phyloP scores from a whole-genome alignment of 2,113 vertebrate genomes.

The Channa maculata region DNA sequence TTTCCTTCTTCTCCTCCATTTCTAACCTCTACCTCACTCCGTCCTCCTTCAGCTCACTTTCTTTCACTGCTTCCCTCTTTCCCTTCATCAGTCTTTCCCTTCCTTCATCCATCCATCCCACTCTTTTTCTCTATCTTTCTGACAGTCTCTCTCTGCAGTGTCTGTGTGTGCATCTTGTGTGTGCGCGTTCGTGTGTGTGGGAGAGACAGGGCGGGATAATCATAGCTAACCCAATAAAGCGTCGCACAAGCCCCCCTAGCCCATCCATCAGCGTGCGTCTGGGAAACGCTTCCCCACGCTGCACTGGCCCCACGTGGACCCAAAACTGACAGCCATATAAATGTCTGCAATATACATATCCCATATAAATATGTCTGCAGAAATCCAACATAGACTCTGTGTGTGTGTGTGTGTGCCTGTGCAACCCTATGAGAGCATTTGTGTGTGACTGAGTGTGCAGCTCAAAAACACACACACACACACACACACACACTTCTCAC shows the following conservation, averaged over 20 bases:
- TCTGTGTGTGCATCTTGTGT: constrained; percentile 4
- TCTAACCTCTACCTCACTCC: constrained; percentile 17
- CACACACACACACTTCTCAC: constrained; percentile 57
- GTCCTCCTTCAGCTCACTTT: background rate
- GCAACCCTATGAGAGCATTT: constrained; percentile 39
- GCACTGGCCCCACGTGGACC: constrained; percentile 87
- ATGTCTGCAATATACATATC: constrained; percentile 98
- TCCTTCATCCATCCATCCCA: constrained; percentile 59
- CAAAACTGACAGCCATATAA: constrained; percentile 98
- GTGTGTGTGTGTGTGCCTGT: constrained; percentile 32
- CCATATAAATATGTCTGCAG: constrained; percentile 88
- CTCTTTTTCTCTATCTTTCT: constrained; percentile 70
- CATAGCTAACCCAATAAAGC: constrained; percentile 99
- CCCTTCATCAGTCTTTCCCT: constrained; percentile 70
- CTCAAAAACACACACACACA: constrained; percentile 76
- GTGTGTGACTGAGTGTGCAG: constrained; percentile 41
- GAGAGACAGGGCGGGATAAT: constrained; percentile 93
- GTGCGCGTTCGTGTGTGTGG: constrained; percentile 25
- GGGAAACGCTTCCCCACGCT: constrained; percentile 88
- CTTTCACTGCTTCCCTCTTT: constrained; percentile 39
- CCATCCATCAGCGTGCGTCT: constrained; percentile 97
- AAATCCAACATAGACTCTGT: constrained; percentile 72
- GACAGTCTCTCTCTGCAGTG: constrained; percentile 66
- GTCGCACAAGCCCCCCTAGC: constrained; percentile 84
- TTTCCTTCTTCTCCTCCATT: constrained; percentile 46